phyloP scores from a whole-genome alignment of 2,888 invertebrate genomes.

The Timema cristinae region DNA sequence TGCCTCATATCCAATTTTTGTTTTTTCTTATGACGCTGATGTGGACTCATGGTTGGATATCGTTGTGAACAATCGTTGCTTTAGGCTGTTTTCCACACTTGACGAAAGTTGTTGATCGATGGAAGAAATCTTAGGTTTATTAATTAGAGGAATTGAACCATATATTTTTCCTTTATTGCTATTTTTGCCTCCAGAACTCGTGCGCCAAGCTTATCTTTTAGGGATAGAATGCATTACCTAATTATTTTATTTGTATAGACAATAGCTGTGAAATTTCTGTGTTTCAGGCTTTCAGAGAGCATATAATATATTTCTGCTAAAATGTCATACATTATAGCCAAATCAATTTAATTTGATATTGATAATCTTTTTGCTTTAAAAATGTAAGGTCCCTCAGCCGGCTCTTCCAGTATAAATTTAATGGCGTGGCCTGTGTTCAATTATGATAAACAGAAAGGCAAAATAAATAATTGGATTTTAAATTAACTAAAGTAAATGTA shows the following conservation, averaged over 20 bases:
- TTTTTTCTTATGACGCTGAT: not conserved
- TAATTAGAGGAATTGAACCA: constrained; percentile 14
- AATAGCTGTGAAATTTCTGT: not conserved
- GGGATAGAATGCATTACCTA: constrained; percentile 14
- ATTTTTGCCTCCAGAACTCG: constrained; percentile 15
- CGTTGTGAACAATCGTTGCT: too few species aligned
- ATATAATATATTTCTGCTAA: not conserved
- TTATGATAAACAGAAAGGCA: too few species aligned
- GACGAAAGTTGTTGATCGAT: not conserved
- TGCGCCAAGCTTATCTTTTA: constrained; percentile 14
- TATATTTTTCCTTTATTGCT: constrained; percentile 9
- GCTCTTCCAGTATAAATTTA: too few species aligned
- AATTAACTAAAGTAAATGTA: too few species aligned
- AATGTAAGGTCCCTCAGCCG: too few species aligned
- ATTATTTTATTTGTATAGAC: constrained; percentile 12
- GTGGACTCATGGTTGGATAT: not conserved
- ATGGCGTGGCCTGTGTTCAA: too few species aligned
- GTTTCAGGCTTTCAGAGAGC: not conserved
- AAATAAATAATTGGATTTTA: too few species aligned
- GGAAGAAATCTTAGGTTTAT: not conserved
- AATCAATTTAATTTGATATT: not conserved
- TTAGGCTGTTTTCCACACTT: not conserved
- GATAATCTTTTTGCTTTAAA: too few species aligned
- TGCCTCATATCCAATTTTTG: not conserved
- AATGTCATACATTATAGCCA: not conserved